Conservation (phyloP, 2,888 invertebrate genomes). For the Ypsolopha sequella region DNA sequence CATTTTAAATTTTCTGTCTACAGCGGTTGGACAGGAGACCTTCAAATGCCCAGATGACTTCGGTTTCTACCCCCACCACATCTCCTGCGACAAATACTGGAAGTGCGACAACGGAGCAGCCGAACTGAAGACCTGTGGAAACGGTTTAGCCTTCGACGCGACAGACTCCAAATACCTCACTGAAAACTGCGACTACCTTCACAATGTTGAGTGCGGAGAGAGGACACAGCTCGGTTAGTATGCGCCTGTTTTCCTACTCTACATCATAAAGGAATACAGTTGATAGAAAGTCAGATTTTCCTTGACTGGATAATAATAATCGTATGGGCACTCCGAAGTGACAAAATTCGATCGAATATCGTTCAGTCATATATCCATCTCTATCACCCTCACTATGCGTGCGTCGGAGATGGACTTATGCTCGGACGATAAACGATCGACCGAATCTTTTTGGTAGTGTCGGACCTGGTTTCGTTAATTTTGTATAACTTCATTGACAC, state of each 20-base stretch:
- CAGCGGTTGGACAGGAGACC: slow-evolving; percentile 82
- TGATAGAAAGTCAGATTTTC: too few relatives aligned
- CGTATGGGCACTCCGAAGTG: too few relatives aligned
- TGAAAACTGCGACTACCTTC: slow-evolving; percentile 95
- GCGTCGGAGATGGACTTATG: too few relatives aligned
- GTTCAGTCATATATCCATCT: too few relatives aligned
- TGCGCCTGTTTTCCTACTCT: not conserved
- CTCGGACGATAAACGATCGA: too few relatives aligned
- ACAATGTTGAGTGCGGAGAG: slow-evolving; percentile 94
- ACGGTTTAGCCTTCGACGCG: slow-evolving; percentile 93
- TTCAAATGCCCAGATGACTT: slow-evolving; percentile 96
- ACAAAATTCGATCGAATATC: too few relatives aligned
- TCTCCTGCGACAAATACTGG: slow-evolving; percentile 95
- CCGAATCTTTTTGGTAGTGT: too few relatives aligned
- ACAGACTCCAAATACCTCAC: slow-evolving; percentile 90
- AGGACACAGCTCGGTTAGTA: slow-evolving; percentile 85
- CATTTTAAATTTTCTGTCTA: slow-evolving; percentile 25
- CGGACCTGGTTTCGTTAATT: too few relatives aligned
- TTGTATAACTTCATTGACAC: too few relatives aligned
- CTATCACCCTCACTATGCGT: too few relatives aligned
- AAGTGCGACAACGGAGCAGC: slow-evolving; percentile 92
- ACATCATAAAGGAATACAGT: too few relatives aligned
- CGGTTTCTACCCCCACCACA: slow-evolving; percentile 92
- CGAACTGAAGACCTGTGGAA: slow-evolving; percentile 93
- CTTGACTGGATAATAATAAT: too few relatives aligned